Evolutionary conservation across 2,888 invertebrate genomes (phyloP), one percentile per base, ranked within the genome.

Genomic region (Lomographa bimaculata): DNA sequence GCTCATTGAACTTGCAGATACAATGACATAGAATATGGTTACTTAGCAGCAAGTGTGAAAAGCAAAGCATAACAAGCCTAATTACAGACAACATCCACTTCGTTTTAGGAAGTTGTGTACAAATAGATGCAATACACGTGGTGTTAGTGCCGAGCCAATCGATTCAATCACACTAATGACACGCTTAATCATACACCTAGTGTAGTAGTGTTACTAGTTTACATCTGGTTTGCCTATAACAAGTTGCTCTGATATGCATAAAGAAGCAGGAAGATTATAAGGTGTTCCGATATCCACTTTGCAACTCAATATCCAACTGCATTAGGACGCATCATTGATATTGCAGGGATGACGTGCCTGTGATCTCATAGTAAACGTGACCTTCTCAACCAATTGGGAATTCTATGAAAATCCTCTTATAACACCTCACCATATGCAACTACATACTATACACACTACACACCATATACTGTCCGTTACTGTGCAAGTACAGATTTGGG

Each of bases 401-500:
- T 34, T 44, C 29, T 26, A 26, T 29, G 27, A 28, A 35, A 35
- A 40, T 24, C 37, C 19, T 42, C 38, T 17, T 35, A 33, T 28
- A 38, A 37, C 28, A 28, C 12, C 50, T 48, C 46, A 51, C 60
- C 58, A 60, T 64, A 61, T 53, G 56, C 40, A 14, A 14, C 14
- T 4, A 3, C 14, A 14, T 4, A 14, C 3, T 14, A 3, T 14
- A n/a, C n/a, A n/a, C n/a, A n/a, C n/a, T 14, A 14, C 14, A 14
- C 2, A 3, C 14, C 14, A 14, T 14, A 14, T 14, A 50, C 52
- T 21, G 26, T 54, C 25, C 40, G 64, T 67, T 66, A 73, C 73
- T 62, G 57, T 63, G 70, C 71, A 50, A 28, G 32, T 24, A 53
- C 52, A 58, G 40, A 79, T 79, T 76, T 69, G 50, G 79, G 79